These are phyloP conservation scores for Gastrophryne carolinensis DNA, from an alignment of 2,797 vertebrate species.

Conservation along the genomic window DNA sequence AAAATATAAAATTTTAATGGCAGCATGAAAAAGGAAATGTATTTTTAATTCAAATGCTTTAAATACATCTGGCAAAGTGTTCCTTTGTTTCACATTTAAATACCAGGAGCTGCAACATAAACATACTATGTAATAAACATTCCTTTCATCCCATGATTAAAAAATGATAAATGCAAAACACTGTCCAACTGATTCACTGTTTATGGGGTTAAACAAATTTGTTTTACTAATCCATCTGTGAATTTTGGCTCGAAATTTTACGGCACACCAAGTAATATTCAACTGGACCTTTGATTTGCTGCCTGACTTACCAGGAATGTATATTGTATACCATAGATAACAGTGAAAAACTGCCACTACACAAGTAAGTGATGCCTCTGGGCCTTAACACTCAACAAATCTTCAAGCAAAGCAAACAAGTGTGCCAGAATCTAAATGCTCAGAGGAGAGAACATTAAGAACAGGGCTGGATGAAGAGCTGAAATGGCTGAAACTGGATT, in stretches of 20 bases:
- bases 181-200: conserved; percentile 25
- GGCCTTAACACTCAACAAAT: no score
- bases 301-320: not conserved
- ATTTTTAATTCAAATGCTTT: not conserved
- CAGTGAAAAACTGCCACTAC: no score
- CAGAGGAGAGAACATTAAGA: no score
- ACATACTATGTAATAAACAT: conserved; percentile 16
- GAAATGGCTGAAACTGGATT: no score
- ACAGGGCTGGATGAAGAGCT: no score
- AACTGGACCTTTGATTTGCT: conserved; percentile 35
- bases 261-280: conserved; percentile 14
- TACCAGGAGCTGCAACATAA: not conserved
- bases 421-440: no score
- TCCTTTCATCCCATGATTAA: conserved; percentile 15
- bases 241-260: conserved; percentile 40
- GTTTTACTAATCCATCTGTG: conserved; percentile 42
- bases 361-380: no score
- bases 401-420: no score
- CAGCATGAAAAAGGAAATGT: not conserved
- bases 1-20: not conserved
- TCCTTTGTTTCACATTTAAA: not conserved
- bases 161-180: conserved; percentile 29
- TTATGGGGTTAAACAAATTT: conserved; percentile 42
- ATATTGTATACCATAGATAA: no score
- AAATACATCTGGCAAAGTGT: not conserved